Evolutionary conservation across 2,797 vertebrate species (phyloP).

Genomic region (Amblyopsis hoosieri): DNA sequence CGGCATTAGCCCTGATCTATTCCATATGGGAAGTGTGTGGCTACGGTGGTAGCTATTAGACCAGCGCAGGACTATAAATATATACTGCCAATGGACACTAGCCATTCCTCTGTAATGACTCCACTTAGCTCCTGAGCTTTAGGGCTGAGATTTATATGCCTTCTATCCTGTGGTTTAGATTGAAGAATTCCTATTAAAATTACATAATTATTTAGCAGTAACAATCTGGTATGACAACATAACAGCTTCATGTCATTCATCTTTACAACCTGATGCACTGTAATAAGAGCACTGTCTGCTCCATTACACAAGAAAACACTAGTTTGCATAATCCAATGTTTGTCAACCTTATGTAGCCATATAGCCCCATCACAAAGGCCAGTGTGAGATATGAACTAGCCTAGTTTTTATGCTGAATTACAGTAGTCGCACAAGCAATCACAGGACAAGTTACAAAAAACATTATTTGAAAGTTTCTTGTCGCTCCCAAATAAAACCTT

Average conservation of each 20-base stretch:
- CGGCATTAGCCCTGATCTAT: constrained; percentile 33
- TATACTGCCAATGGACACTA: constrained; percentile 10
- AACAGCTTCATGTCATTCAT: background rate
- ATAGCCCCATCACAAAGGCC: no score
- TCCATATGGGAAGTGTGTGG: constrained; percentile 42
- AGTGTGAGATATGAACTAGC: no score
- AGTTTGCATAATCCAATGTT: no score
- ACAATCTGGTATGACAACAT: background rate
- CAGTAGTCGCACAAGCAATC: no score
- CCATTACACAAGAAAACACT: no score
- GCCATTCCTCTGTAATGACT: constrained; percentile 31
- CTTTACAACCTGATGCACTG: background rate
- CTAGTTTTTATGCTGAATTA: no score
- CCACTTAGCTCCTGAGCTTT: constrained; percentile 13
- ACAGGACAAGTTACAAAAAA: no score
- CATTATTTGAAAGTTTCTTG: background rate
- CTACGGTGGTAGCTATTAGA: constrained; percentile 36
- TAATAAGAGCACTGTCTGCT: background rate
- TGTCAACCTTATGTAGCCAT: no score
- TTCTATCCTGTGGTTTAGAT: constrained; percentile 21
- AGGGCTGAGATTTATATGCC: background rate
- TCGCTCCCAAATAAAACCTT: constrained; percentile 2
- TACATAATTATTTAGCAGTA: constrained; percentile 10
- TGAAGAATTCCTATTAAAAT: constrained; percentile 15
- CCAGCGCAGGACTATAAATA: constrained; percentile 44